phyloP scores from a whole-genome alignment of 2,113 vertebrate species.

The Gymnogyps californianus region DNA sequence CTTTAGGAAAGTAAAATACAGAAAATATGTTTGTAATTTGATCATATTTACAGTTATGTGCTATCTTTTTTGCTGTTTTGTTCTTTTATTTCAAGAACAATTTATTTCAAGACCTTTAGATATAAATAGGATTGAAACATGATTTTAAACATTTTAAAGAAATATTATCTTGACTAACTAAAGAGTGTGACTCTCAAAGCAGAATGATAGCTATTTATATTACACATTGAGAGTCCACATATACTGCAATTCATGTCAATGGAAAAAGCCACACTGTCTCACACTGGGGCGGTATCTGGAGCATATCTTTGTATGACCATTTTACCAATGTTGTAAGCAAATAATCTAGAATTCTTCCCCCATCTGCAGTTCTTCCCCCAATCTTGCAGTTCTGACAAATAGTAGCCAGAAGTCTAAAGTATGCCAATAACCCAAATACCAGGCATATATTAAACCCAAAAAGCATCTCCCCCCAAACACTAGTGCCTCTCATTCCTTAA shows the following conservation, averaged over 20 bases:
- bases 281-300: background rate
- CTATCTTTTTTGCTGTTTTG: constrained; percentile 7
- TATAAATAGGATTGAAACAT: background rate
- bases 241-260: background rate
- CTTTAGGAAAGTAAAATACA: background rate
- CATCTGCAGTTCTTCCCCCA: background rate
- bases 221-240: background rate
- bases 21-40: background rate
- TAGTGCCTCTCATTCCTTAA: background rate
- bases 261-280: background rate
- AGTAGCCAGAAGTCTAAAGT: background rate
- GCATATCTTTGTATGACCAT: background rate
- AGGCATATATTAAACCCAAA: background rate
- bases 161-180: background rate
- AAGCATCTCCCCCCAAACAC: background rate
- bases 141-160: background rate
- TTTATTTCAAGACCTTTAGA: background rate
- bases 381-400: background rate
- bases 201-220: background rate
- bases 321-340: background rate
- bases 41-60: background rate
- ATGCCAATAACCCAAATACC: background rate
- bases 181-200: background rate
- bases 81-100: background rate
- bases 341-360: background rate